Conservation (phyloP, 23 tunicate genomes). For the Ciona savignyi region DNA sequence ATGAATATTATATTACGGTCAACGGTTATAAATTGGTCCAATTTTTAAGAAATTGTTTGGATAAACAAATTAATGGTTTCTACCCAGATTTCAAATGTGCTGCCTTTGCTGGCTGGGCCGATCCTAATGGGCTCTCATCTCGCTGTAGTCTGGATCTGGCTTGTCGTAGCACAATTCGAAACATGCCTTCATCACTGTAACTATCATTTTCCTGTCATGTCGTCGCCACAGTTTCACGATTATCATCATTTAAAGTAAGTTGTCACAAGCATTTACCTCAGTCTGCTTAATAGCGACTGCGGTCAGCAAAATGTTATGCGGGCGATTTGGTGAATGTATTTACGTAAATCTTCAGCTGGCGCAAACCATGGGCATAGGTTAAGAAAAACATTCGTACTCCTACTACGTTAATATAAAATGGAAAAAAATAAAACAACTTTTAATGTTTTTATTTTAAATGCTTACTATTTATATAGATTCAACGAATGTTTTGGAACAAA, state of each 20-base stretch:
- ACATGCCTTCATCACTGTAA: conserved; percentile 72
- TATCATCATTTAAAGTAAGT: conserved; percentile 88
- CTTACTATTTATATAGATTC: conserved; percentile 48
- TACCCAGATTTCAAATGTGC: conserved; percentile 43
- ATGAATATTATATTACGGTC: too few relatives aligned
- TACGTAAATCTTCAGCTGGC: neutral
- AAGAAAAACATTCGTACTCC: too few relatives aligned
- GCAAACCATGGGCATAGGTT: neutral
- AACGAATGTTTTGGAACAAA: conserved; percentile 79
- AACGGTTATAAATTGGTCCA: too few relatives aligned
- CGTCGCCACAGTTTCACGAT: conserved; percentile 88
- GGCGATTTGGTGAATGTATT: too few relatives aligned
- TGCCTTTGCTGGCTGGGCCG: conserved; percentile 51
- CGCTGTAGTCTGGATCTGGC: conserved; percentile 47
- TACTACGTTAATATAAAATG: too few relatives aligned
- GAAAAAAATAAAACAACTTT: neutral
- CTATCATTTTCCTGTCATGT: conserved; percentile 67
- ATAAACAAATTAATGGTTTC: neutral
- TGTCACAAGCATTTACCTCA: neutral
- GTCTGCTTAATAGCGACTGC: too few relatives aligned
- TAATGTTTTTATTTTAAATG: too few relatives aligned
- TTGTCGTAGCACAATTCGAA: conserved; percentile 31
- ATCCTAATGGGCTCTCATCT: conserved; percentile 60
- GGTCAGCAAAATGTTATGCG: too few relatives aligned
- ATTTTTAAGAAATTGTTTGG: neutral